Base-by-base conservation (phyloP, 2,888 invertebrate species). In the Drosophila acutilabella region DNA sequence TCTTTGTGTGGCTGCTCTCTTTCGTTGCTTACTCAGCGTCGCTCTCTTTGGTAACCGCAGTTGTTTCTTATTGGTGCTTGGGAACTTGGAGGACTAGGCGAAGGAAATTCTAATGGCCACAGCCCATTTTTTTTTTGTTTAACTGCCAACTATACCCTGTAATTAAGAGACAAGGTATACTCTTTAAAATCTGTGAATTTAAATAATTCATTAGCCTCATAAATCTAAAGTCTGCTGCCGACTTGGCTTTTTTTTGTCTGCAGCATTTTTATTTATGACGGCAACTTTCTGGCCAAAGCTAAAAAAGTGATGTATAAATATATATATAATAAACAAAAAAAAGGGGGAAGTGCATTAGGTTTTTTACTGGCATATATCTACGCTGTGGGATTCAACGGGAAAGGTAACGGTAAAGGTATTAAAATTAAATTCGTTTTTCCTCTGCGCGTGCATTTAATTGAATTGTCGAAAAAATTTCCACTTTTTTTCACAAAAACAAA, bases 401-500 rank as follows among this genome's bases (percentile, higher is more conserved):
- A 58, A 45, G 59, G 60, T 53, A 70, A 70, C 65, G 42, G 60
- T 61, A 64, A 48, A 41, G 54, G 60, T 26, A 84, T 84, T 76
- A 58, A 66, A 88, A 69, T 67, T 67, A 44, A 47, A 66, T 74
- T 67, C 64, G 36, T 57, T 51, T 47, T 23, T 68, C 52, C 56
- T 50, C 42, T 66, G 20, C 16, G 38, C 16, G 38, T 53, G 33
- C 67, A 60, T 78, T 82, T 82, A 82, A 88, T 86, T 82, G 83
- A 82, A 84, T 81, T 81, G 80, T 70, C 66, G 66, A 51, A 64
- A 56, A 66, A 58, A 65, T 81, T 89, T 89, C 73, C 88, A 87
- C 71, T 64, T 81, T 89, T 88, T 72, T 86, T 66, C 71, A 73
- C 85, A 86, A 87, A 87, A 89, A 86, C 88, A 85, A 89, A 81